Percentiles rank a stretch among this genome's conserved stretches.
Evolutionary conservation across 2,888 invertebrate species (phyloP).

Genomic region (Stenchaetothrips biformis): DNA sequence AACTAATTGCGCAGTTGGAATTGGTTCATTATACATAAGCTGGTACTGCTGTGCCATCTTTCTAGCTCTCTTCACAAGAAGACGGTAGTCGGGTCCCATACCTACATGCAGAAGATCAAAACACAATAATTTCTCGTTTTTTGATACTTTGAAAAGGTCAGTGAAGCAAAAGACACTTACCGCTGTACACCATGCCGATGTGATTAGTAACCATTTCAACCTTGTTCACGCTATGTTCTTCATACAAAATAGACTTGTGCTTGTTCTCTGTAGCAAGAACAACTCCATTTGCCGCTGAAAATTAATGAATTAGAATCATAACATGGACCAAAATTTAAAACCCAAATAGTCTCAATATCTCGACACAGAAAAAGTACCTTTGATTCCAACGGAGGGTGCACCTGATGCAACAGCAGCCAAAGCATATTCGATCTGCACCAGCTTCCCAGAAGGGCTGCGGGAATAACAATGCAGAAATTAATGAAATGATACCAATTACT

Average conservation of each 20-base stretch:
- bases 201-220: constrained; percentile 94
- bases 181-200: constrained; percentile 96
- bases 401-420: constrained; percentile 97
- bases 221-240: constrained; percentile 94
- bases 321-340: neutral
- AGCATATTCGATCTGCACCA: constrained; percentile 99
- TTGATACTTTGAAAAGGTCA: neutral
- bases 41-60: constrained; percentile 95
- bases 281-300: constrained; percentile 89
- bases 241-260: constrained; percentile 92
- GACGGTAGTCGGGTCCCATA: constrained; percentile 87
- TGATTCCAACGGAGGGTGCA: constrained; percentile 97
- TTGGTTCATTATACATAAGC: constrained; percentile 86
- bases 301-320: constrained; percentile 26
- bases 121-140: neutral
- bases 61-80: constrained; percentile 84
- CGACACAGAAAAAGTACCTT: constrained; percentile 58
- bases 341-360: neutral
- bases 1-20: constrained; percentile 94
- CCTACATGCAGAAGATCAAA: constrained; percentile 47
- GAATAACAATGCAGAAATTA: constrained; percentile 39
- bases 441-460: constrained; percentile 94
- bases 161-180: constrained; percentile 42
- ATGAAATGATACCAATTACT: neutral
- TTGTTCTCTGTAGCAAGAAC: constrained; percentile 99